phyloP scores from a whole-genome alignment of 2,113 vertebrate species.

The Glaucidium brasilianum region DNA sequence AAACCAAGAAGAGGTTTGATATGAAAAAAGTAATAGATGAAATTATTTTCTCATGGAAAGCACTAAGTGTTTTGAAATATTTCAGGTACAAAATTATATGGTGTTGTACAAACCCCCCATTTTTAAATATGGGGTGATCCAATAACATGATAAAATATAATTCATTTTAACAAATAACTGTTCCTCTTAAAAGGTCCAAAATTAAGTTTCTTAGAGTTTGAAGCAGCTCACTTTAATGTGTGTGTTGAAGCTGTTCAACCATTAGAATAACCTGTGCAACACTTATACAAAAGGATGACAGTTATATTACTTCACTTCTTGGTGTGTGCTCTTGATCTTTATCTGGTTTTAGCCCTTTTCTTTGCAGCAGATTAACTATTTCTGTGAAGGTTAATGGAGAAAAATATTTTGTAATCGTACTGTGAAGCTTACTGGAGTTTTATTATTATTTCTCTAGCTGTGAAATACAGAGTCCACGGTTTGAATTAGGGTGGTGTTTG shows the following conservation, averaged over 20 bases:
- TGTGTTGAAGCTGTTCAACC: background rate
- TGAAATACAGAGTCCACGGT: background rate
- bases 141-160: background rate
- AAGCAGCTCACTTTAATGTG: background rate
- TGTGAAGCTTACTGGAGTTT: background rate
- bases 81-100: background rate
- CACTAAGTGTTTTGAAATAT: background rate
- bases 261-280: background rate
- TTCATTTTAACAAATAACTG: background rate
- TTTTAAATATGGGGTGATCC: background rate
- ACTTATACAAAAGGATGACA: background rate
- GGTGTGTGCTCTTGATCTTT: background rate
- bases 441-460: background rate
- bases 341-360: background rate
- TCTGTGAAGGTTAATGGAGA: background rate
- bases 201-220: background rate
- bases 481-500: background rate
- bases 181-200: too few species aligned
- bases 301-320: background rate
- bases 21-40: background rate
- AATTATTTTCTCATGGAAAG: background rate
- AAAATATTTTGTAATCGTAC: background rate
- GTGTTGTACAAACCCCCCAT: background rate
- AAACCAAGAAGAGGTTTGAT: background rate
- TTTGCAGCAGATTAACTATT: background rate